Evolutionary conservation across 2,797 vertebrate species (phyloP).

Genomic region (Falco berigora): DNA sequence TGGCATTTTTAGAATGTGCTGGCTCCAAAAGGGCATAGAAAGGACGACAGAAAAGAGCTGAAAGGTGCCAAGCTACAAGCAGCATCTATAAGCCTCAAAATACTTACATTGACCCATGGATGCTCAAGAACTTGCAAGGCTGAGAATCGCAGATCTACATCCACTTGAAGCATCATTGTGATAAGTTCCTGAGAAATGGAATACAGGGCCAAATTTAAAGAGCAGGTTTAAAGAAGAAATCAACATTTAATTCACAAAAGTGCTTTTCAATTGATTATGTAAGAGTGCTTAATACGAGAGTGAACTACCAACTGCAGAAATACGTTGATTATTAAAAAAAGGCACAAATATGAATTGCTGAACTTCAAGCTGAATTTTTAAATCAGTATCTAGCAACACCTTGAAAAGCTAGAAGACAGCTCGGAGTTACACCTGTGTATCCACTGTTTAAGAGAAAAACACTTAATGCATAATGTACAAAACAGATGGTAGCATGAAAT

Average conservation of each 20-base stretch:
- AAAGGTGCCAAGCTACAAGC: not conserved
- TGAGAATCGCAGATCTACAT: conserved; percentile 87
- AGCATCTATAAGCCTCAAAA: not conserved
- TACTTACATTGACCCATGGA: conserved; percentile 95
- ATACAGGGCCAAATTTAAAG: not conserved
- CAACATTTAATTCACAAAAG: not conserved
- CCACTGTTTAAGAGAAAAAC: not conserved
- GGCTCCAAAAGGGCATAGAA: not conserved
- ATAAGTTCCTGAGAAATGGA: conserved; percentile 85
- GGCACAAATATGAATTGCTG: not conserved
- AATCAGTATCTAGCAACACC: not conserved
- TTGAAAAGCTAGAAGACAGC: conserved; percentile 11
- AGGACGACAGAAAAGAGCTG: not conserved
- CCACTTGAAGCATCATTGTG: conserved; percentile 89
- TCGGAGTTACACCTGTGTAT: not conserved
- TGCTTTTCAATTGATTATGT: not conserved
- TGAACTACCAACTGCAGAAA: not conserved
- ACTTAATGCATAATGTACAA: not conserved
- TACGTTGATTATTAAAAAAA: not conserved
- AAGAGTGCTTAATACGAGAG: not conserved
- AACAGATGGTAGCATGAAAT: conserved; percentile 15
- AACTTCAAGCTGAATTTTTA: conserved; percentile 1
- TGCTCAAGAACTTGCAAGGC: conserved; percentile 92
- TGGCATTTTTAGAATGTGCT: not conserved
- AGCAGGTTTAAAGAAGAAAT: not conserved